Base-by-base conservation (phyloP, 2,888 invertebrate genomes). In the Galerucella calmariensis region DNA sequence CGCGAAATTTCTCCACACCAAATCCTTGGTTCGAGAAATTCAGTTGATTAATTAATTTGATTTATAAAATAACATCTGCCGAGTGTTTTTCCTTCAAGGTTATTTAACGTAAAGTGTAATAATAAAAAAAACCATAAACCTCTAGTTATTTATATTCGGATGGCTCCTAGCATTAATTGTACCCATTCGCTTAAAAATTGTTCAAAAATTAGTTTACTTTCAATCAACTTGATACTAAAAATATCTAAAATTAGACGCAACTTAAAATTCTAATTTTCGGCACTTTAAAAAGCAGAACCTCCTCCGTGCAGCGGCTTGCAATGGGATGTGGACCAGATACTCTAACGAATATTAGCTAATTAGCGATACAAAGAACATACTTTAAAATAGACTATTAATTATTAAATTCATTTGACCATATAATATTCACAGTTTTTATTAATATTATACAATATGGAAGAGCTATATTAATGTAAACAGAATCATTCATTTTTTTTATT, bases 171-270 rank as follows among this genome's bases (percentile, higher is more conserved):
- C 71, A n/a, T 51, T 70, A 61, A 69, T 69, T 61, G 69, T 48
- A 61, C 46, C 69, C 8, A 71, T 65, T 65, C 16, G 27, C 24
- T 58, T 44, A 20, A 12, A 71, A 71, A 71, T 71, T 46, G 14
- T 56, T 71, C 58, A 56, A 65, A 20, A 70, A 71, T 48, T 65
- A 65, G 71, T 56, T 71, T 56, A 71, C 44, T 56, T 63, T 71
- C 65, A 56, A 71, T 71, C 71, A 65, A 58, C 65, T 56, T 56
- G 65, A 65, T 71, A 65, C 46, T 56, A 71, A 71, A 65, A 71
- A 65, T 53, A 66, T 65, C 65, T 71, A 65, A 71, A 65, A 65
- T 71, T 71, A 71, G 71, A 65, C 27, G n/a, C 56, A 27, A 56
- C 59, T 70, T 65, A 65, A 35, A 41, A 70, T 65, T 27, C 65